phyloP scores from a whole-genome alignment of 2,113 vertebrate genomes.

The Lontra canadensis region DNA sequence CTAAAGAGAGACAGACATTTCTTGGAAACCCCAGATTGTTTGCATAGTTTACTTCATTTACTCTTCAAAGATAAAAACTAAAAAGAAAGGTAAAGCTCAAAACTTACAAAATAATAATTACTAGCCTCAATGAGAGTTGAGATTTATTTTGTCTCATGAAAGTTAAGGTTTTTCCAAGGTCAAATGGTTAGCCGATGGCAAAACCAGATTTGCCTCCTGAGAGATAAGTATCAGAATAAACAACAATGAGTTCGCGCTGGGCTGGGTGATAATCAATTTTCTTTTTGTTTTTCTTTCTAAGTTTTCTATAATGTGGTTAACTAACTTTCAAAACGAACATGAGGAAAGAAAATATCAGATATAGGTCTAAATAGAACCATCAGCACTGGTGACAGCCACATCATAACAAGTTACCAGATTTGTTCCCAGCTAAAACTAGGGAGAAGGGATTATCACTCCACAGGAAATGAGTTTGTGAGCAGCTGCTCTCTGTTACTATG shows the following conservation, averaged over 20 bases:
- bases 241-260: background rate
- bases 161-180: background rate
- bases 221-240: constrained; percentile 25
- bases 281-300: background rate
- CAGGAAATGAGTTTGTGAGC: constrained; percentile 59
- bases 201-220: background rate
- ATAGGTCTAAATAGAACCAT: constrained; percentile 45
- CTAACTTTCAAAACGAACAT: constrained; percentile 23
- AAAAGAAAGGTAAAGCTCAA: constrained; percentile 23
- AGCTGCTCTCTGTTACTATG: constrained; percentile 59
- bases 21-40: background rate
- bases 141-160: background rate
- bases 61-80: constrained; percentile 23
- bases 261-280: background rate
- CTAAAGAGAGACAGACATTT: background rate
- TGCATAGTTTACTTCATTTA: background rate
- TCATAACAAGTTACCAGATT: constrained; percentile 60
- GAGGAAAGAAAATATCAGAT: constrained; percentile 18
- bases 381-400: background rate
- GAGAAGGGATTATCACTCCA: constrained; percentile 59
- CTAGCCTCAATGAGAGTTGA: background rate
- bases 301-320: background rate
- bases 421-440: constrained; percentile 50
- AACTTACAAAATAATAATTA: background rate
- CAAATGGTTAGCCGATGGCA: background rate